These are phyloP conservation scores for Coenonympha glycerion DNA, from an alignment of 2,888 invertebrate genomes.

Conservation along the genomic window DNA sequence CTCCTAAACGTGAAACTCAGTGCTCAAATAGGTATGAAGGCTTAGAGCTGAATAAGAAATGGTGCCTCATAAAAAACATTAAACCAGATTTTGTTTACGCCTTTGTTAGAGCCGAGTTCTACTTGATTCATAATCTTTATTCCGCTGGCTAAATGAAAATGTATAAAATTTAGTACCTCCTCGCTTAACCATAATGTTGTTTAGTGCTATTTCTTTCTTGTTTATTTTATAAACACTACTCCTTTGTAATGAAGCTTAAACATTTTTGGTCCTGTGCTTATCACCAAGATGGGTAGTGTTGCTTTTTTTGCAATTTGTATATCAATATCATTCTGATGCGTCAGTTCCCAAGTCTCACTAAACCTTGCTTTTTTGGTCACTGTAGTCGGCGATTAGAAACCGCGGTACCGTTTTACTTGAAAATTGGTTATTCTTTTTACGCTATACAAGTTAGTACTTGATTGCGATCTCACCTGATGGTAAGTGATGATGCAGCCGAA, in stretches of 20 bases:
- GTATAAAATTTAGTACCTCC: neutral
- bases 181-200: neutral
- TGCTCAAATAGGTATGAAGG: constrained; percentile 5
- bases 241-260: neutral
- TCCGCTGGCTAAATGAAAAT: neutral
- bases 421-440: too few species aligned
- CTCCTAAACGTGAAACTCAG: neutral
- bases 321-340: too few species aligned
- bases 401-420: too few species aligned
- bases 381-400: too few species aligned
- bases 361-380: too few species aligned
- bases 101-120: constrained; percentile 4
- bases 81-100: constrained; percentile 9
- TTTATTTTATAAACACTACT: neutral
- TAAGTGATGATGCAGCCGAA: too few species aligned
- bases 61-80: constrained; percentile 19
- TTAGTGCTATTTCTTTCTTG: neutral
- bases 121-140: constrained; percentile 3
- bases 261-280: too few species aligned
- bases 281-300: too few species aligned
- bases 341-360: too few species aligned
- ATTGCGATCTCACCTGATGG: too few species aligned
- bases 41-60: constrained; percentile 32
- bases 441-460: too few species aligned
- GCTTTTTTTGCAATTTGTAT: too few species aligned